phyloP scores from a whole-genome alignment of 1,140 invertebrate species.

The Spodoptera frugiperda region DNA sequence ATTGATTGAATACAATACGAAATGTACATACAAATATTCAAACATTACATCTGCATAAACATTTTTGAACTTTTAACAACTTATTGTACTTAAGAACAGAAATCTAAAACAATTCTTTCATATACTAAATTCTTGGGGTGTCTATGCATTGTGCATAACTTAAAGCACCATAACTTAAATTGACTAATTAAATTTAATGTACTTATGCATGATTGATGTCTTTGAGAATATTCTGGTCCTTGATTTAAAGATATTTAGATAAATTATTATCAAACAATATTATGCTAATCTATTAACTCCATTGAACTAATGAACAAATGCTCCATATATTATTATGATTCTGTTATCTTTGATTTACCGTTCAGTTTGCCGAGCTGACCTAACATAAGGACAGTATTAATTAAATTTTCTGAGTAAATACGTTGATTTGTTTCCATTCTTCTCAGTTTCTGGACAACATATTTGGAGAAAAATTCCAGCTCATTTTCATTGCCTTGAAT shows the following conservation, averaged over 20 bases:
- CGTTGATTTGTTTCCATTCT: slow-evolving; percentile 83
- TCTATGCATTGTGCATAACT: not conserved
- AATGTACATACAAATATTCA: too few species aligned
- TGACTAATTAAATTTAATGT: not conserved
- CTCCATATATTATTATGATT: slow-evolving; percentile 63
- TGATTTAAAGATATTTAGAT: slow-evolving; percentile 3
- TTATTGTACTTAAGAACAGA: slow-evolving; percentile 10
- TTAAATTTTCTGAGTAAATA: slow-evolving; percentile 83
- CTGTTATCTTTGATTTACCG: slow-evolving; percentile 78
- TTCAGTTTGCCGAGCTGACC: slow-evolving; percentile 78
- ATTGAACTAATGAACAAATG: slow-evolving; percentile 26
- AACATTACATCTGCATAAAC: too few species aligned
- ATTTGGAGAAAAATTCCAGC: slow-evolving; percentile 82
- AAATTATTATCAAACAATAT: slow-evolving; percentile 43
- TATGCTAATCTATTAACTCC: slow-evolving; percentile 22
- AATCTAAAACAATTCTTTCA: not conserved
- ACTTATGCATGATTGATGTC: slow-evolving; percentile 22
- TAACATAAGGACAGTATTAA: slow-evolving; percentile 81
- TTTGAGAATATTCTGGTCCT: slow-evolving; percentile 22
- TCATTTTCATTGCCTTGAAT: slow-evolving; percentile 75
- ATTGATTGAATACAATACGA: too few species aligned
- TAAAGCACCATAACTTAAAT: slow-evolving; percentile 14
- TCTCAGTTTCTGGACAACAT: slow-evolving; percentile 81
- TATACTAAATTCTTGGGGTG: not conserved
- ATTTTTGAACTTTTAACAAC: not conserved